Evolutionary conservation across 2,113 vertebrate species (phyloP), one percentile per base, ranked within the genome.

Genomic region (Brachyistius frenatus): DNA sequence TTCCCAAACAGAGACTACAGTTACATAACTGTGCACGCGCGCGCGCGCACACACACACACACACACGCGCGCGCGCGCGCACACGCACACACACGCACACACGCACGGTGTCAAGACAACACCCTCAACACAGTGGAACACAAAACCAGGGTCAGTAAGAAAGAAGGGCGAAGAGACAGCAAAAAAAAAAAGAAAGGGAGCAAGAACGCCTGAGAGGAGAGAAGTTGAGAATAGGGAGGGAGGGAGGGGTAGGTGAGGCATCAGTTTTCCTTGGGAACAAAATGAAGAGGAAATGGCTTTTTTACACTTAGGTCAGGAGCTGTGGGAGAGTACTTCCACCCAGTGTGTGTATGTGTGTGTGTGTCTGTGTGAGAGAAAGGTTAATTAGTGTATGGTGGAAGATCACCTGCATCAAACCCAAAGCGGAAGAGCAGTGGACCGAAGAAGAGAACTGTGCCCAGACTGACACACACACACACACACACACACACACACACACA

Each of bases 191-290:
- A 71, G 78, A 83, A 35, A 53, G 16, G 58, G 14, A 60, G 33
- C 14, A 8, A 5, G 44, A 16, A 11, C 44, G 79, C 65, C 13
- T 7, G 35, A 56, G 35, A 72, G 41, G 55, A 57, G 57, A 66
- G 37, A 76, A 64, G 73, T 10, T 57, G 61, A 81, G 71, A 76
- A 65, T 50, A 15, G 53, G 14, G 3, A 37, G 61, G 66, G 15
- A 63, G 52, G 76, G 68, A 66, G 78, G 70, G 73, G 82, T 31
- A 30, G 55, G 52, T 13, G 41, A 85, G 74, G 87, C 78, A 88
- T 92, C 88, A 57, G 76, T 71, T 93, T 93, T 88, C 90, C 69
- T 71, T 78, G 82, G 35, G 75, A 91, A 90, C 77, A 88, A 90
- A 90, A 86, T 74, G 33, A 73, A 82, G 76, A 87, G 83, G 90